Conservation (phyloP, 2,113 vertebrate genomes). For the Chamaetylas fuelleborni region DNA sequence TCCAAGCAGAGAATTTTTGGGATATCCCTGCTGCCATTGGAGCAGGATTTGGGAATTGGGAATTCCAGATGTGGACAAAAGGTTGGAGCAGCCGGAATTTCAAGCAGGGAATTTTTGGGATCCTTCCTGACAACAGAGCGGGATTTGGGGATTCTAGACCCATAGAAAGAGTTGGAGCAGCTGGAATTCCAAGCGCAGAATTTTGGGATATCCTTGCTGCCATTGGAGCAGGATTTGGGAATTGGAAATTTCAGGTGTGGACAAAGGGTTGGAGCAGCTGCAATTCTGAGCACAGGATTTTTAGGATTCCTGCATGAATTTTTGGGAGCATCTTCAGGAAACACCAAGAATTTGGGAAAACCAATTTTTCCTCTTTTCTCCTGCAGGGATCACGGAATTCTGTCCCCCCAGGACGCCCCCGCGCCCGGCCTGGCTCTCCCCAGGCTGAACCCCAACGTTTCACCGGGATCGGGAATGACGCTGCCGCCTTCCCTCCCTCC, state of each 20-base stretch:
- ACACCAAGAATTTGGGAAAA: neutral
- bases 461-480: neutral
- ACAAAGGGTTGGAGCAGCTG: neutral
- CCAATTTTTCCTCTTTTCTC: neutral
- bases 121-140: no score
- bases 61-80: no score
- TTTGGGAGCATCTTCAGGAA: accelerated
- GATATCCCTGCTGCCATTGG: no score
- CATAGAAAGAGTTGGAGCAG: no score
- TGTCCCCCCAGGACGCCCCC: neutral
- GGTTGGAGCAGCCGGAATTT: no score
- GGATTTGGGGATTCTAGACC: no score
- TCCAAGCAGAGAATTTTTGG: no score
- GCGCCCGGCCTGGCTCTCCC: neutral
- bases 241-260: neutral
- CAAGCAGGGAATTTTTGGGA: no score
- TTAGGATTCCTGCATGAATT: no score
- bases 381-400: neutral
- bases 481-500: neutral
- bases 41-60: no score
- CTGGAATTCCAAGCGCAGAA: no score
- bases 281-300: neutral
- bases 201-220: no score
- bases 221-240: neutral
- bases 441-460: neutral